Conservation (phyloP, 2,113 vertebrate species). For the Serinus canaria region DNA sequence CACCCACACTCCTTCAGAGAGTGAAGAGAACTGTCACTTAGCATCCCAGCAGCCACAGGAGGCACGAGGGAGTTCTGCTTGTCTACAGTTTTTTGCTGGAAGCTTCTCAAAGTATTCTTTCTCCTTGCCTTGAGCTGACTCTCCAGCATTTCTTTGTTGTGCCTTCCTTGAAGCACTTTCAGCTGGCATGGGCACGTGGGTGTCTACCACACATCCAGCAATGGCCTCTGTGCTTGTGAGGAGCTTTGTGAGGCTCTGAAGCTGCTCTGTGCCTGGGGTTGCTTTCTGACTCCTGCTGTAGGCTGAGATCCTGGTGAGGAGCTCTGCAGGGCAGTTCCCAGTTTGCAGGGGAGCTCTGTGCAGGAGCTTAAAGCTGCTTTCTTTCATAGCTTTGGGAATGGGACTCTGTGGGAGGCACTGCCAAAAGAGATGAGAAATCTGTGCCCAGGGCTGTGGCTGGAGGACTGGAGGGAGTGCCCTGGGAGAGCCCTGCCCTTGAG, state of each 20-base stretch:
- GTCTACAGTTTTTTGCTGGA: background rate
- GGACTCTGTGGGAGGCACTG: background rate
- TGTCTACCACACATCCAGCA: background rate
- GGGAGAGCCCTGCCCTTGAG: background rate
- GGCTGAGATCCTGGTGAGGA: background rate
- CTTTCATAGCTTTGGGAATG: background rate
- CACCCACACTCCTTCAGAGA: fast-evolving
- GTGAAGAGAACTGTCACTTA: background rate
- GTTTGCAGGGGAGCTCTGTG: background rate
- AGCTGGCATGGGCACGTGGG: fast-evolving
- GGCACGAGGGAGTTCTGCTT: background rate
- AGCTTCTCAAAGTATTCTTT: background rate
- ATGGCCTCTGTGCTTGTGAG: background rate
- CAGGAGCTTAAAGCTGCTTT: background rate
- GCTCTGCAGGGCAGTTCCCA: background rate
- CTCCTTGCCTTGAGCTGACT: background rate
- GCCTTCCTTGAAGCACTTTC: background rate
- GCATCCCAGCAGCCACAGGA: background rate
- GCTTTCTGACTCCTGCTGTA: background rate
- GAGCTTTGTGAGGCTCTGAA: background rate
- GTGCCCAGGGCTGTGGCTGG: fast-evolving
- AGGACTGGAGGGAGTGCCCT: background rate
- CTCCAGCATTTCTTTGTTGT: background rate
- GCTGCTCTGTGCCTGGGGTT: background rate
- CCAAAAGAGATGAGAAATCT: background rate